phyloP scores from a whole-genome alignment of 2,888 invertebrate species.

The Thysanoteuthis rhombus region DNA sequence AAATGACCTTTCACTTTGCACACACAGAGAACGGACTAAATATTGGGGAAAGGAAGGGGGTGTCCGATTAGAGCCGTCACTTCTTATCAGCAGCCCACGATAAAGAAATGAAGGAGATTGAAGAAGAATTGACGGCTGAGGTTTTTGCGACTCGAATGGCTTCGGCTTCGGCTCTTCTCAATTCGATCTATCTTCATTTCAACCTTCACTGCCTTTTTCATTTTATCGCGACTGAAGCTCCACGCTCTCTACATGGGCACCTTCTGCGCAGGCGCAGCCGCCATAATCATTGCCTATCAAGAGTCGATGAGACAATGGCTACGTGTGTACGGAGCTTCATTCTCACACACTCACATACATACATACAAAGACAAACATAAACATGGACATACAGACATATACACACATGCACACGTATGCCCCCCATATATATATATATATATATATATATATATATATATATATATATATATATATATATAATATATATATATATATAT shows the following conservation, averaged over 20 bases:
- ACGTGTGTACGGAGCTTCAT: neutral
- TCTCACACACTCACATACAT: neutral
- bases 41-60: neutral
- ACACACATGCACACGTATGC: too few species aligned
- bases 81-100: neutral
- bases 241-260: neutral
- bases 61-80: neutral
- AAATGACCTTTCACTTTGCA: slow-evolving; percentile 12
- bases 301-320: neutral
- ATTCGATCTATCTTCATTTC: slow-evolving; percentile 12
- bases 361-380: too few species aligned
- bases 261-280: neutral
- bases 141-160: neutral
- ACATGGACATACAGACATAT: too few species aligned
- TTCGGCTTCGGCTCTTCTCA: too few species aligned
- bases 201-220: neutral
- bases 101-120: slow-evolving; percentile 12
- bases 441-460: too few species aligned
- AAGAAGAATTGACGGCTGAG: neutral
- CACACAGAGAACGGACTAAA: neutral
- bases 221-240: neutral
- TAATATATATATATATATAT: too few species aligned
- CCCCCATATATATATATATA: too few species aligned
- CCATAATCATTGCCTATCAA: neutral
- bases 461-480: too few species aligned